Evolutionary conservation across 2,113 vertebrate species (phyloP), one percentile per base, ranked within the genome.

Genomic region (Notarius quadriscutis): DNA sequence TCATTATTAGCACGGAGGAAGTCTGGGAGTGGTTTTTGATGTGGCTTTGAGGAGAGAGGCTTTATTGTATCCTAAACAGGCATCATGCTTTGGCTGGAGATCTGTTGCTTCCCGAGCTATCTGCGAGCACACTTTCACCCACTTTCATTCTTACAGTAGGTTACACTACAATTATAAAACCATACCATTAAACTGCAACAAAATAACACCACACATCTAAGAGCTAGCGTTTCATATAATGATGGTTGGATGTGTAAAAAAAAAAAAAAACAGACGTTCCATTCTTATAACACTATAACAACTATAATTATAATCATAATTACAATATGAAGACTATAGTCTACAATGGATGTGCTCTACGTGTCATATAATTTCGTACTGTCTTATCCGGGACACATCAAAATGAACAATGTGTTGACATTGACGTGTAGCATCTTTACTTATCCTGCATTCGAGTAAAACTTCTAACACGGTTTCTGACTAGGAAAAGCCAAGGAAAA

Each of bases 31-130:
- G 62, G 88, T 85, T 88, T 91, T 86, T 91, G 86, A 90, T 89
- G 84, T 65, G 88, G 87, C 88, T 30, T 84, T 72, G 71, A 84
- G 81, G 78, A 82, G 20, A 11, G 67, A 78, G 87, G 86, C 71
- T 90, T 89, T 91, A 91, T 41, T 86, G 88, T 92, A 93, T 92
- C 90, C 90, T 90, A 87, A 74, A 87, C 17, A 84, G 82, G 89
- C 93, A 90, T 91, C 91, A 93, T 91, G 87, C 87, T 90, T 53
- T 87, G 34, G 88, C 90, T 89, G 89, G 90, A 71, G 20, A 75
- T 75, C 18, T 75, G 11, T 51, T 51, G 74, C 22, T 77, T 51
- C 20, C 51, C 2, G 41, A 41, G 41, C 1, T 53, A 10, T 14
- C 74, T n/a, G 5, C 51, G 10, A 77, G 22, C 22, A 51, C 48